Percentiles rank a stretch among this genome's conserved stretches.
Evolutionary conservation across 2,113 vertebrate species (phyloP).

Genomic region (Muntiacus reevesi): DNA sequence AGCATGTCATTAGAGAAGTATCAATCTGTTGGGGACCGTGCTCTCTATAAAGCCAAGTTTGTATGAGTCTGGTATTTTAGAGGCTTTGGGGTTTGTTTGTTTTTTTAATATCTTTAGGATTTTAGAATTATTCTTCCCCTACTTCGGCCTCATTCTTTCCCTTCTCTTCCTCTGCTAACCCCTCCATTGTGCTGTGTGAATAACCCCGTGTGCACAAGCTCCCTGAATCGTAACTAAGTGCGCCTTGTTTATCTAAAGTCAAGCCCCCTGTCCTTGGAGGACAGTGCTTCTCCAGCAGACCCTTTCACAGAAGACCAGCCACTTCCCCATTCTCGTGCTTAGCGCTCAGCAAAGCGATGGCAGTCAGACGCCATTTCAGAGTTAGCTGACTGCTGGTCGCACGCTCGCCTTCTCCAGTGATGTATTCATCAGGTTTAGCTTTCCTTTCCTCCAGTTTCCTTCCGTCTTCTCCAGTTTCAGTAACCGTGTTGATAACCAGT

Average conservation of each 20-base stretch:
- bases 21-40: not conserved
- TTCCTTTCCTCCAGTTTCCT: not conserved
- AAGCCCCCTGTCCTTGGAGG: not conserved
- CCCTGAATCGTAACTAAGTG: not conserved
- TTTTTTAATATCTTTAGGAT: not conserved
- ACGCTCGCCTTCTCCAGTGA: not conserved
- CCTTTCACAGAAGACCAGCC: not conserved
- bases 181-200: not conserved
- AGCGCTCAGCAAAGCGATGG: not conserved
- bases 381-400: too few relatives aligned
- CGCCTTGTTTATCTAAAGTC: not conserved
- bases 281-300: not conserved
- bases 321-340: not conserved
- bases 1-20: not conserved
- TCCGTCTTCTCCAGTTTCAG: not conserved
- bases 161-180: not conserved
- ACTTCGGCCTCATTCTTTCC: not conserved
- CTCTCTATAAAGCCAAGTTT: not conserved
- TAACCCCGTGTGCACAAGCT: not conserved
- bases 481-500: not conserved
- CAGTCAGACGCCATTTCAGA: not conserved
- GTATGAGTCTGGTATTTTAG: not conserved
- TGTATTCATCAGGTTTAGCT: not conserved
- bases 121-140: not conserved
- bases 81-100: not conserved